phyloP scores from a whole-genome alignment of 2,797 vertebrate species.

The Xiphorhynchus erythropygius region DNA sequence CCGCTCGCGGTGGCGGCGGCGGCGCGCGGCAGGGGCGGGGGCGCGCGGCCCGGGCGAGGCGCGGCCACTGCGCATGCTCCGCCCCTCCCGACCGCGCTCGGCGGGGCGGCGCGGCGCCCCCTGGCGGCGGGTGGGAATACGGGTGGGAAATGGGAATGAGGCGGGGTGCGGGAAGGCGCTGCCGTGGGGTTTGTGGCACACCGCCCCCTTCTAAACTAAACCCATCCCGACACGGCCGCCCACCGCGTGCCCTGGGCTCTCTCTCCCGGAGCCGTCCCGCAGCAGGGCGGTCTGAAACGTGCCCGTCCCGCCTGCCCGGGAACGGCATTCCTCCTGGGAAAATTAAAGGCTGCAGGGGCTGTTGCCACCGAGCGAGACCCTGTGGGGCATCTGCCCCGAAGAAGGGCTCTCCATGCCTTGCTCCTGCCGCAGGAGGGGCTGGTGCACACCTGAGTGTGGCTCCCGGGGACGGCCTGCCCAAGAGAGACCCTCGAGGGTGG shows the following conservation, averaged over 20 bases:
- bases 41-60: not conserved
- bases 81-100: not conserved
- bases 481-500: not conserved
- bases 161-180: not conserved
- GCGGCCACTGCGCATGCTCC: not conserved
- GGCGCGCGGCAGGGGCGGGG: not conserved
- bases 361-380: not conserved
- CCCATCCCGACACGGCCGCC: rapidly evolving
- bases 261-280: not conserved
- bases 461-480: not conserved
- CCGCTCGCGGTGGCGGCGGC: not conserved
- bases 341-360: not conserved
- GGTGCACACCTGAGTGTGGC: rapidly evolving
- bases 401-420: not conserved
- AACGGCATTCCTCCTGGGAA: rapidly evolving
- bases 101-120: not conserved
- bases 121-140: not conserved
- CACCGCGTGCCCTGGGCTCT: rapidly evolving
- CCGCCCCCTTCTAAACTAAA: no score
- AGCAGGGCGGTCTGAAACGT: not conserved
- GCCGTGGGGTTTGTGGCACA: not conserved
- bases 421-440: not conserved
- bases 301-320: not conserved
- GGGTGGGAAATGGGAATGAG: not conserved
- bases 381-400: not conserved